Base-by-base conservation (phyloP, 2,797 vertebrate genomes). In the Onychomys arenicola region DNA sequence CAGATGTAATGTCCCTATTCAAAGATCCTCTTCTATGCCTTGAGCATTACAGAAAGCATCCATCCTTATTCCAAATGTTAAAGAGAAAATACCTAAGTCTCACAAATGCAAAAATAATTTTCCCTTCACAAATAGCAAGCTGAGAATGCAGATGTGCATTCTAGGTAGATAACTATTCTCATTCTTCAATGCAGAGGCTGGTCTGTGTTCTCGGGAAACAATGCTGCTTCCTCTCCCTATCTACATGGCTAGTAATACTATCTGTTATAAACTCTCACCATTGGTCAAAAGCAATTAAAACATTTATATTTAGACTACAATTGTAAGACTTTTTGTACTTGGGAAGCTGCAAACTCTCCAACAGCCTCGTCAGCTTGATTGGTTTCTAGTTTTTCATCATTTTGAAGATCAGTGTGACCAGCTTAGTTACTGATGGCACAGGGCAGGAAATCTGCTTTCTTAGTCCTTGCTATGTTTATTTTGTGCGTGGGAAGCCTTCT, bases 311-410 rank as follows among this genome's bases (percentile, higher is more conserved):
- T 76, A 67, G 27, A 67, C 14, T 52, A 59, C 7, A 96, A 90
- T 67, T 76, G 34, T 52, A 87, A 83, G 94, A 93, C 76, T 86
- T 89, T 2, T 85, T 55, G 84, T 76, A 49, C 88, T 43, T 43
- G 59, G 52, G 84, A 90, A 85, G 12, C 57, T 63, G 13, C 27
- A 78, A 87, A 52, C 40, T 94, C 88, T 65, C 61, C 37, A 80
- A 69, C 76, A 87, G 49, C 6, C 81, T 90, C 92, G 21, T 55
- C 73, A 1, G 77, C 27, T 82, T 94, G 25, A 23, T 92, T 55
- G 12, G 27, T 83, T 27, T 96, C 71, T 49, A 21, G 16, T 43
- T 93, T 85, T 80, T 83, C 88, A 80, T 88, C 2, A 37, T 81
- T 86, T 88, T 49, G 21, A 93, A 63, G n/a, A 84, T 81, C 55